Evolutionary conservation across 2,888 invertebrate species (phyloP).

Genomic region (Eristalinus sepulchralis): DNA sequence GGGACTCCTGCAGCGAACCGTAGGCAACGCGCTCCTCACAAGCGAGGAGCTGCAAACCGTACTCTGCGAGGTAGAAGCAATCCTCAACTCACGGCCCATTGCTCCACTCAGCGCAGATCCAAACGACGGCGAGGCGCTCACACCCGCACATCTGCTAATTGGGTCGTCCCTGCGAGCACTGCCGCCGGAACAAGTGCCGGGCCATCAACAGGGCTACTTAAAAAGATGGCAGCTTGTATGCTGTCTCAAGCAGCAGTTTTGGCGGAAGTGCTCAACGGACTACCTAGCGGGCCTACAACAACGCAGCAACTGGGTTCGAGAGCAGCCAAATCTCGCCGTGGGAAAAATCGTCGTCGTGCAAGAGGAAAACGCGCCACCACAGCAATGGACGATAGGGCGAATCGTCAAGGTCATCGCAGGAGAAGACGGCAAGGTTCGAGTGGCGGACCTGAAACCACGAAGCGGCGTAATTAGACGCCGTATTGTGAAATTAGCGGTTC

Average conservation of each 20-base stretch:
- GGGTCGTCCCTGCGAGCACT: conserved; percentile 23
- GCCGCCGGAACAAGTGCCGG: background rate
- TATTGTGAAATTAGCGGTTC: background rate
- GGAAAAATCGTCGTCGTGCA: conserved; percentile 17
- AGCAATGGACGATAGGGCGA: conserved; percentile 30
- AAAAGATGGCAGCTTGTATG: conserved; percentile 1
- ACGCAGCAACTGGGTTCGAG: conserved; percentile 33
- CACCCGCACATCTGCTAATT: conserved; percentile 35
- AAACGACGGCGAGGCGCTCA: conserved; percentile 37
- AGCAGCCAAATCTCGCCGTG: conserved; percentile 20
- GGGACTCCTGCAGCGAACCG: conserved; percentile 11
- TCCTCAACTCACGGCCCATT: conserved; percentile 34
- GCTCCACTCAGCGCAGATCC: conserved; percentile 34
- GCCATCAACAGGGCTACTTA: background rate
- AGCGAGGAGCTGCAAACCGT: conserved; percentile 43
- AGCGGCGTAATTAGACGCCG: conserved; percentile 9
- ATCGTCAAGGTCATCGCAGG: background rate
- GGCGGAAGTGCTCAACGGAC: conserved; percentile 33
- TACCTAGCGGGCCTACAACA: conserved; percentile 42
- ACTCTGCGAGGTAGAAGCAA: conserved; percentile 35
- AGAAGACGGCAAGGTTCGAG: conserved; percentile 18
- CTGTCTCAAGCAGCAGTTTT: background rate
- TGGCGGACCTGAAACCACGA: conserved; percentile 12
- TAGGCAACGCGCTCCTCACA: conserved; percentile 41
- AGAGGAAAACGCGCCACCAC: conserved; percentile 12